Conservation (phyloP, 2,113 vertebrate genomes). For the Cricetomys ansorgei region DNA sequence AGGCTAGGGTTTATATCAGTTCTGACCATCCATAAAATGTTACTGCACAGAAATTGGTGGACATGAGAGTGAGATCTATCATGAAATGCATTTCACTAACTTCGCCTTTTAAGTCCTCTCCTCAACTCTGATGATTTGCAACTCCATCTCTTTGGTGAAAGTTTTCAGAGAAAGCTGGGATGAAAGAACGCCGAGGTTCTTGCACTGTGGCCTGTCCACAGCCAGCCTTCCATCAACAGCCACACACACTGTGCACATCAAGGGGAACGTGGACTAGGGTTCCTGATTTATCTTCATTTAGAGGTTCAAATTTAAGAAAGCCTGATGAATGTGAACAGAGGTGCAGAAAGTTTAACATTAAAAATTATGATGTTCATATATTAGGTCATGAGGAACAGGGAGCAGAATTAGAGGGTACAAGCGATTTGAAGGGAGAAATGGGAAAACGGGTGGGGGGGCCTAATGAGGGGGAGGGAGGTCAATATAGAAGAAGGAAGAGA, state of each 20-base stretch:
- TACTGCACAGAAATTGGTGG: neutral
- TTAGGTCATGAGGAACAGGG: neutral
- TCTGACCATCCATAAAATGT: neutral
- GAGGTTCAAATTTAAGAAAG: conserved; percentile 24
- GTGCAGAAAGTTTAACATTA: neutral
- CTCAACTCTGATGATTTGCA: conserved; percentile 28
- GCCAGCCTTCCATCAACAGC: neutral
- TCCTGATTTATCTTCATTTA: neutral
- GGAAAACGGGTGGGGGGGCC: neutral
- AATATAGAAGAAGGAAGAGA: neutral
- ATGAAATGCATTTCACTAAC: neutral
- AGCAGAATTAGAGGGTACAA: neutral
- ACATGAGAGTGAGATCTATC: neutral
- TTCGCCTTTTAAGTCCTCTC: neutral
- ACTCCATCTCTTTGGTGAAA: conserved; percentile 42
- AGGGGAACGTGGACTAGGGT: neutral
- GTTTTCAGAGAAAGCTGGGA: conserved; percentile 29
- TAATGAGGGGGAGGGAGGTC: neutral
- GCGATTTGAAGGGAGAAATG: neutral
- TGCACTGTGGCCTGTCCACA: neutral
- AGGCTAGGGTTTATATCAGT: neutral
- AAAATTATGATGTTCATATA: neutral
- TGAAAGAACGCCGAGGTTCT: conserved; percentile 8
- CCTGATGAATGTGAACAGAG: neutral
- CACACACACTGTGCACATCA: neutral